Percentiles rank a stretch among this genome's conserved stretches.
Evolutionary conservation across 2,888 invertebrate genomes (phyloP).

Genomic region (Matsumyia berberina): DNA sequence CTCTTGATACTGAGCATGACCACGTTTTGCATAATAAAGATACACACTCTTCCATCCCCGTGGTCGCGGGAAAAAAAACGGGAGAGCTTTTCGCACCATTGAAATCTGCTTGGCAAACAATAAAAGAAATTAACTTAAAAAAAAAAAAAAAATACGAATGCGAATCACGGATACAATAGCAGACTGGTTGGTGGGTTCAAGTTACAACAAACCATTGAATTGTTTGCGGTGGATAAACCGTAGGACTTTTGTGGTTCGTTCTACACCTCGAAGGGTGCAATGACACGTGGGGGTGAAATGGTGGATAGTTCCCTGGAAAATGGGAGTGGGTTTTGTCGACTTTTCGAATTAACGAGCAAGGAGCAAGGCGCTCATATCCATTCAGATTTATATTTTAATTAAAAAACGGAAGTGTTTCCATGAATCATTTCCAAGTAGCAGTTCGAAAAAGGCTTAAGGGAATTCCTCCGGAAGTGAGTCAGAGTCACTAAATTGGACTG

Average conservation of each 20-base stretch:
- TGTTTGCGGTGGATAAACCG: slow-evolving; percentile 56
- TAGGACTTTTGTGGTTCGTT: slow-evolving; percentile 29
- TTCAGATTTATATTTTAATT: slow-evolving; percentile 7
- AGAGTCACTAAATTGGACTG: slow-evolving; percentile 17
- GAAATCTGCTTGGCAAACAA: slow-evolving; percentile 63
- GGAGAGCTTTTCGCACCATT: slow-evolving; percentile 71
- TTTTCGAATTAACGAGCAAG: slow-evolving; percentile 26
- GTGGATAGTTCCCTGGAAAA: slow-evolving; percentile 4
- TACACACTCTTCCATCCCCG: slow-evolving; percentile 14
- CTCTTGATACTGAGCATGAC: slow-evolving; percentile 69
- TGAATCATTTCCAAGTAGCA: slow-evolving; percentile 15
- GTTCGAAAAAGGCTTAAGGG: background rate
- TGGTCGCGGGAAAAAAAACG: slow-evolving; percentile 1
- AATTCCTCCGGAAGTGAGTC: background rate
- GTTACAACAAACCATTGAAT: slow-evolving; percentile 58
- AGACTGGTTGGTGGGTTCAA: slow-evolving; percentile 34
- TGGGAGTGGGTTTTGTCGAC: slow-evolving; percentile 19
- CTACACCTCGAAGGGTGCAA: slow-evolving; percentile 37
- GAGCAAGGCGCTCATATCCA: background rate
- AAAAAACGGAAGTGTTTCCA: background rate
- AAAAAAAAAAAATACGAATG: slow-evolving; percentile 22
- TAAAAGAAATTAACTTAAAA: slow-evolving; percentile 57
- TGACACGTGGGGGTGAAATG: slow-evolving; percentile 41
- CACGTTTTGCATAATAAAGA: slow-evolving; percentile 48
- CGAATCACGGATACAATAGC: slow-evolving; percentile 52